A percentile compares a stretch with the other conserved stretches of the same genome.
These are phyloP conservation scores for Lapara coniferarum DNA, from an alignment of 2,888 invertebrate genomes.

Conservation along the genomic window DNA sequence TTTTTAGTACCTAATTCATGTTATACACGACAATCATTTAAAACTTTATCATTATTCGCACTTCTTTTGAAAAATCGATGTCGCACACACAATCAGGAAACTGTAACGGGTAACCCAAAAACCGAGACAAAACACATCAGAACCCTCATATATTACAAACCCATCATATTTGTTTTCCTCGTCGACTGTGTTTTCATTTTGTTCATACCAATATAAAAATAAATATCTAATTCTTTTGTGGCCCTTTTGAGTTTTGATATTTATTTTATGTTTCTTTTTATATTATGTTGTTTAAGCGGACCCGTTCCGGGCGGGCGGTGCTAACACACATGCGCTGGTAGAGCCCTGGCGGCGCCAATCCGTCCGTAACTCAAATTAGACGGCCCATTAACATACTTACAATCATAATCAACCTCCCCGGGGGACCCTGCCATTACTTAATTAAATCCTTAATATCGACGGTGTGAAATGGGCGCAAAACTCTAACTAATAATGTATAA, in stretches of 20 bases:
- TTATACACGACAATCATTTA: background rate
- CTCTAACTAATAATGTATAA: background rate
- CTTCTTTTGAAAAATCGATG: no score
- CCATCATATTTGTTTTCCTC: constrained; percentile 10
- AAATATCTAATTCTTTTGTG: background rate
- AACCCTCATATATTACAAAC: background rate
- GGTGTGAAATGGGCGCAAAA: constrained; percentile 17
- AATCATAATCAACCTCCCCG: constrained; percentile 32
- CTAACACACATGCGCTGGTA: constrained; percentile 37
- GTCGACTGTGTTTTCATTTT: background rate
- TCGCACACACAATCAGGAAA: background rate
- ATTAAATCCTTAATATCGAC: constrained; percentile 25
- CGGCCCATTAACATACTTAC: constrained; percentile 57
- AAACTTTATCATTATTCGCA: background rate
- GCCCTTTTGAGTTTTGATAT: background rate
- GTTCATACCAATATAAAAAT: background rate
- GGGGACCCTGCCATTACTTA: constrained; percentile 22
- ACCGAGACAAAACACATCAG: constrained; percentile 2
- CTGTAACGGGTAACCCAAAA: constrained; percentile 4
- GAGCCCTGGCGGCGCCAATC: constrained; percentile 56
- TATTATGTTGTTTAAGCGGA: constrained; percentile 42
- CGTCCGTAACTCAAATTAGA: constrained; percentile 68
- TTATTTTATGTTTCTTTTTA: constrained; percentile 15
- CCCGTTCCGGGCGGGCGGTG: constrained; percentile 54
- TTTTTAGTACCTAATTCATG: background rate